Evolutionary conservation across 1,140 invertebrate genomes (phyloP), one percentile per base, ranked within the genome.

Genomic region (Papilio aristodemus): DNA sequence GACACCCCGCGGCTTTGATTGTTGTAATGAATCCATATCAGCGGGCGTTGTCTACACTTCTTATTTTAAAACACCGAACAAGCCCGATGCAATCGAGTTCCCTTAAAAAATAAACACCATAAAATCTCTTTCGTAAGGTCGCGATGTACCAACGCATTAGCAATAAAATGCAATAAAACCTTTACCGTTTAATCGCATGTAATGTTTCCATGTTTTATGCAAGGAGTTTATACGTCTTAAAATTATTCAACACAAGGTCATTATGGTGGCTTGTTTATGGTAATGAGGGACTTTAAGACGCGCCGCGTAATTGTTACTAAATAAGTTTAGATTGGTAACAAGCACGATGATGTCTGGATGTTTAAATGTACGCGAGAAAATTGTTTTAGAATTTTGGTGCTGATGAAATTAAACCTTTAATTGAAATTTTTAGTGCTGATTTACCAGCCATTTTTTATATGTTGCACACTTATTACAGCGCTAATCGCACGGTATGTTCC

Each of bases 1-100:
- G n/a, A n/a, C n/a, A n/a, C n/a, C n/a, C n/a, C 59, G 36, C 17
- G 27, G 32, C 27, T 38, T 62, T 62, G 59, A 62, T 62, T 39
- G 63, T 46, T 27, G 63, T 66, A 66, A 66, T 66, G 63, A 50
- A 66, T 66, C 39, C 41, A n/a, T 25, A 66, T 50, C 63, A 66
- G 39, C 63, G 22, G 41, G 63, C 14, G 63, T 66, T 32, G 59
- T 37, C 27, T 62, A 62, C 59, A 62, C 59, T 62, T 62, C 59
- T 62, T 62, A 37, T 37, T 62, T 62, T 36, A 38, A 62, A 19
- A 22, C 32, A 17, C 58, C 27, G 59, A 37, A 62, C 59, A 62
- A 38, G 59, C 36, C 32, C 32, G 36, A 37, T 62, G 8, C 32
- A 17, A 17, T 19, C 59, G 10, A 17, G 27, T 62, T 17, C 8